Percentiles rank a stretch among this genome's conserved stretches.
phyloP scores from a whole-genome alignment of 1,140 invertebrate genomes.

The Neomicropteryx cornuta region DNA sequence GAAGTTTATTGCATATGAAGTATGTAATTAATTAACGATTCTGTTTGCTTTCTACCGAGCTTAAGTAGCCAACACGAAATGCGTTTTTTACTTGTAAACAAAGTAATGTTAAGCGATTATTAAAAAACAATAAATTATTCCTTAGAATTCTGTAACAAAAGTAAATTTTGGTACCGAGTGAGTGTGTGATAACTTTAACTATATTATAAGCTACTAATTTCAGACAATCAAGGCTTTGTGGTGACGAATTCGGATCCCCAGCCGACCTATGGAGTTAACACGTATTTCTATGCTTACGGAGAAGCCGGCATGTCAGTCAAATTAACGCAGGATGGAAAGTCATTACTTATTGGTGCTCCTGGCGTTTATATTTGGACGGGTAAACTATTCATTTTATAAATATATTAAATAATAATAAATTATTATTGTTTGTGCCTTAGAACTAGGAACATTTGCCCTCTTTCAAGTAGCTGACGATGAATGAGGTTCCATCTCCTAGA shows the following conservation, averaged over 20 bases:
- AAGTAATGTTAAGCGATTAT: too few species aligned
- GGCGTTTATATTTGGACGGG: conserved; percentile 45
- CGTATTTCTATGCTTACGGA: conserved; percentile 40
- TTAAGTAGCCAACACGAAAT: too few species aligned
- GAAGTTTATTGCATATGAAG: too few species aligned
- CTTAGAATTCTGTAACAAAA: not conserved
- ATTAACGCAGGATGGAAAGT: conserved; percentile 30
- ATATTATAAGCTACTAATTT: conserved; percentile 1
- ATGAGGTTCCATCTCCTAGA: too few species aligned
- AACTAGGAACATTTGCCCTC: too few species aligned
- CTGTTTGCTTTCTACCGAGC: too few species aligned
- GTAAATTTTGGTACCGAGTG: too few species aligned
- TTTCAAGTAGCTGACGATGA: too few species aligned
- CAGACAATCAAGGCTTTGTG: conserved; percentile 10
- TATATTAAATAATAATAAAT: too few species aligned
- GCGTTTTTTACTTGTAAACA: too few species aligned
- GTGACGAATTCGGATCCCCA: conserved; percentile 3
- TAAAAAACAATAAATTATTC: conserved; percentile 3
- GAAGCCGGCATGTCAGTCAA: conserved; percentile 42
- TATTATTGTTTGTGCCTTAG: too few species aligned
- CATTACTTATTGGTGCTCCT: conserved; percentile 46
- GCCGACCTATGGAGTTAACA: conserved; percentile 16
- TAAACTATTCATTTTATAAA: conserved; percentile 10
- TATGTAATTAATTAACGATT: too few species aligned
- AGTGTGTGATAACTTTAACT: not conserved